Evolutionary conservation across 1,140 invertebrate genomes (phyloP).

Genomic region (Zaprionus ghesquierei): DNA sequence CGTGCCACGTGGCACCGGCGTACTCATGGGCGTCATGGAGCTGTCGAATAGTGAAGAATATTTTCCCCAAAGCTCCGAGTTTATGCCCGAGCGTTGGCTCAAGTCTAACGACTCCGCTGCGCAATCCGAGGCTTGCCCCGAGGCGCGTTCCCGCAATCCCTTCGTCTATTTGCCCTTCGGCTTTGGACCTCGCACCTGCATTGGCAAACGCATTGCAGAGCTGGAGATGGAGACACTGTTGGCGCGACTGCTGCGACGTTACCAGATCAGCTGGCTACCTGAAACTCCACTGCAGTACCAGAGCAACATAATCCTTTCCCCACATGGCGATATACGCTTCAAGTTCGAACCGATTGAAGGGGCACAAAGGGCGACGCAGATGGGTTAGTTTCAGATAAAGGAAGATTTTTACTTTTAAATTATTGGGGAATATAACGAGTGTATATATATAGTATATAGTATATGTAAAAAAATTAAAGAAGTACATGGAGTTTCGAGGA

Average conservation of each 20-base stretch:
- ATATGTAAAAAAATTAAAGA: neutral
- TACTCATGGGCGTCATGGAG: slow-evolving; percentile 58
- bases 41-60: slow-evolving; percentile 82
- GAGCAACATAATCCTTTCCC: slow-evolving; percentile 65
- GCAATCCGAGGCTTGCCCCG: slow-evolving; percentile 71
- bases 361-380: no score
- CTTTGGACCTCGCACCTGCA: slow-evolving; percentile 84
- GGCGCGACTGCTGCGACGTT: slow-evolving; percentile 84
- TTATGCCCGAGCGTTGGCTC: slow-evolving; percentile 91
- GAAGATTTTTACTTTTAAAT: slow-evolving; percentile 57
- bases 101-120: slow-evolving; percentile 20
- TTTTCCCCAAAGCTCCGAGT: slow-evolving; percentile 87
- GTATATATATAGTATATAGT: slow-evolving; percentile 14
- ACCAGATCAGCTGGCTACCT: slow-evolving; percentile 77
- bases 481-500: neutral
- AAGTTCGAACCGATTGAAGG: slow-evolving; percentile 55
- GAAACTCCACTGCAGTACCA: slow-evolving; percentile 56
- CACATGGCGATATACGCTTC: slow-evolving; percentile 61
- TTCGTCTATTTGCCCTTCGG: slow-evolving; percentile 84
- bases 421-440: slow-evolving; percentile 47
- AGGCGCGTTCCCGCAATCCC: slow-evolving; percentile 53
- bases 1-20: slow-evolving; percentile 89
- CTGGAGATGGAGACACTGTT: slow-evolving; percentile 87
- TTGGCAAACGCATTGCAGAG: slow-evolving; percentile 87
- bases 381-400: slow-evolving; percentile 22